Base-by-base conservation (phyloP, 2,888 invertebrate species). In the Cybosia mesomella region DNA sequence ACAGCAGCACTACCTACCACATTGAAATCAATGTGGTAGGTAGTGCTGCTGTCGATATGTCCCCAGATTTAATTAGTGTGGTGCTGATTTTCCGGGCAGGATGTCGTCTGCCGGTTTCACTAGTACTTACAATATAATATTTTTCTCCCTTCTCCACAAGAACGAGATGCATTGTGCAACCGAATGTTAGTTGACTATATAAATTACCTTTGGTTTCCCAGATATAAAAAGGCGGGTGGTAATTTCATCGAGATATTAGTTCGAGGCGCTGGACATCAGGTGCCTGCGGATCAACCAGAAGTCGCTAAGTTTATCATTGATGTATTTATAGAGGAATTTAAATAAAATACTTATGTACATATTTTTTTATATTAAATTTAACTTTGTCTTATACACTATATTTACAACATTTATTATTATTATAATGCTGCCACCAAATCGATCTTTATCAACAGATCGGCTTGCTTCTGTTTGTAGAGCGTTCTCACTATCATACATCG, bases 241-340 rank as follows among this genome's bases (percentile, higher is more conserved):
- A 95, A 95, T 72, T 93, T 96, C 55, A 88, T 91, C 2, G 95
- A 96, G 68, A 88, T 95, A 2, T 68, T 96, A 60, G 89, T 96
- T 0, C 85, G 96, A 5, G 89, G 92, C 64, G 95, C 96, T 0
- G 96, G 96, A 0, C 96, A 96, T 80, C 92, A 95, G 90, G 95
- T 96, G 15, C 95, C 96, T 0, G 76, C 83, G 0, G 96, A 96
- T 76, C 94, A 96, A 71, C 96, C 96, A 0, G 89, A 81, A 0
- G 84, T 84, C 0, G 76, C 81, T 0, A 88, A 87, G 67, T 85
- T 76, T 32, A 72, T 89, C 21, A 75, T 90, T 1, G 83, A 88
- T 34, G 57, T 68, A 2, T 90, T 89, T 55, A 83, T 90, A 66
- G 55, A 82, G 0, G 74, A 84, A 36, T 86, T 78, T 64, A 83